Conservation (phyloP, 2,888 invertebrate genomes). For the Danaus chrysippus region DNA sequence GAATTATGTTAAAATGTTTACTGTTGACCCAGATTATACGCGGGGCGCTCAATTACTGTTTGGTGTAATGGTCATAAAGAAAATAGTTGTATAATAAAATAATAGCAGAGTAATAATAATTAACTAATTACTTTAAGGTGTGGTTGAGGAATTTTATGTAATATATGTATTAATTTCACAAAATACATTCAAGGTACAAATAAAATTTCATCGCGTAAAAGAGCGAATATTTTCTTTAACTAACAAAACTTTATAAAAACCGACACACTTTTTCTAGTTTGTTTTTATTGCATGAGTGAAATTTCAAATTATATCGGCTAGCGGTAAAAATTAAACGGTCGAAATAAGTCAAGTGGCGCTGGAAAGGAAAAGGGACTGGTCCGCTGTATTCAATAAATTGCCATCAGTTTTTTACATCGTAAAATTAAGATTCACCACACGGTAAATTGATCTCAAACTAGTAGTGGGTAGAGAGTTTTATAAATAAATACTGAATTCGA, state of each 20-base stretch:
- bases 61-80: constrained; percentile 22
- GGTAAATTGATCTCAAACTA: no score
- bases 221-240: neutral
- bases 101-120: neutral
- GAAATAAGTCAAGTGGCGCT: constrained; percentile 41
- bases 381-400: neutral
- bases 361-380: constrained; percentile 42
- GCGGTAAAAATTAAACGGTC: constrained; percentile 14
- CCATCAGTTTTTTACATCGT: no score
- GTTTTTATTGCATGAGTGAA: constrained; percentile 14
- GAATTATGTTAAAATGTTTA: constrained; percentile 58
- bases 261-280: constrained; percentile 16
- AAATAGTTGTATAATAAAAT: neutral
- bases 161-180: neutral
- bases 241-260: neutral
- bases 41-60: constrained; percentile 49
- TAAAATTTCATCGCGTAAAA: neutral
- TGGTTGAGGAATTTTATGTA: neutral
- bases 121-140: neutral
- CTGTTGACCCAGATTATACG: constrained; percentile 55
- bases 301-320: constrained; percentile 13
- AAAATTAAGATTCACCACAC: no score
- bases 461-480: no score
- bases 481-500: no score
- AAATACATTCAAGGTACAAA: neutral